These are phyloP conservation scores for Bombylius discolor DNA, from an alignment of 2,888 invertebrate species.

Conservation along the genomic window DNA sequence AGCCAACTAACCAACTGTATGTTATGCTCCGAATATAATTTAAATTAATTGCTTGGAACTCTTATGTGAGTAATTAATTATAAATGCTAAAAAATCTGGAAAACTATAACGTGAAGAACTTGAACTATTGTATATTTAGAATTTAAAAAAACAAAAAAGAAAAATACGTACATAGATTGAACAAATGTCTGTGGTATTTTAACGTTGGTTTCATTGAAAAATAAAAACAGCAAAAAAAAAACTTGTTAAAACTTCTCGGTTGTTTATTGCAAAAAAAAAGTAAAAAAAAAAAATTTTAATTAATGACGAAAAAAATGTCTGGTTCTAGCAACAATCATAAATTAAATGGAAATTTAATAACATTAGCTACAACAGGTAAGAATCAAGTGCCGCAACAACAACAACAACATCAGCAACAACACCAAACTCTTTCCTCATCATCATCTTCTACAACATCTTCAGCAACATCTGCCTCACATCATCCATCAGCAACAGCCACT, in stretches of 20 bases:
- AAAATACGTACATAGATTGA: too few relatives aligned
- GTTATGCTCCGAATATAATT: not conserved
- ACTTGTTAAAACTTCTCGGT: too few relatives aligned
- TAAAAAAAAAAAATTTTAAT: too few relatives aligned
- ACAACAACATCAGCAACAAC: conserved; percentile 3
- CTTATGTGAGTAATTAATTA: not conserved
- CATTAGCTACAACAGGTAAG: conserved; percentile 1
- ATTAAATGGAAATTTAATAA: conserved; percentile 12
- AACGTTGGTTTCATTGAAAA: too few relatives aligned
- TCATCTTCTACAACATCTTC: not conserved
- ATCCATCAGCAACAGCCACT: not conserved
- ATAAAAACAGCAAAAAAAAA: too few relatives aligned
- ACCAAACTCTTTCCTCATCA: conserved; percentile 1
- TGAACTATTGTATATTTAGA: too few relatives aligned
- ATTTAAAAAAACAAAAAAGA: too few relatives aligned
- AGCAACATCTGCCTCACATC: not conserved
- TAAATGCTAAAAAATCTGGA: not conserved
- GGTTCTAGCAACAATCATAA: conserved; percentile 9
- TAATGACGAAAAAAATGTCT: conserved; percentile 8
- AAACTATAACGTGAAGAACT: too few relatives aligned
- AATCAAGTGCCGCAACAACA: conserved; percentile 8
- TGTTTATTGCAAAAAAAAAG: too few relatives aligned
- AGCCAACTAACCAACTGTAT: too few relatives aligned
- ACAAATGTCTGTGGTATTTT: too few relatives aligned
- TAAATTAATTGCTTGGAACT: not conserved